phyloP scores from a whole-genome alignment of 1,140 invertebrate species.

The Matsumurasca onukii region DNA sequence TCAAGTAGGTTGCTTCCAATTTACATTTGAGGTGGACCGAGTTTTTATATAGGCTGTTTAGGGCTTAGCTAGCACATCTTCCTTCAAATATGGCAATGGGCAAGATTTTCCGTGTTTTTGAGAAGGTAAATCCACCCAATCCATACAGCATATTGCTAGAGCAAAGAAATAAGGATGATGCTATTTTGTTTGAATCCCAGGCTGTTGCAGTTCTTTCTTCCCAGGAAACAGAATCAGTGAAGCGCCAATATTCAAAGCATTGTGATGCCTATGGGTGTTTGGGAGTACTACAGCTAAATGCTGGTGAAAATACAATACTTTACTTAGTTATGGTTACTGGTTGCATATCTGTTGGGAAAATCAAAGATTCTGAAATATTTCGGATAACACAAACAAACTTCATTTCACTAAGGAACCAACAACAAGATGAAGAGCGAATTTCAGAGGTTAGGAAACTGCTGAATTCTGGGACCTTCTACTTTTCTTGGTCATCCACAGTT shows the following conservation, averaged over 20 bases:
- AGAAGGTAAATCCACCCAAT: slow-evolving; percentile 79
- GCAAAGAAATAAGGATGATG: slow-evolving; percentile 80
- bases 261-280: slow-evolving; percentile 92
- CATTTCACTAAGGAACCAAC: slow-evolving; percentile 79
- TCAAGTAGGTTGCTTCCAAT: no score
- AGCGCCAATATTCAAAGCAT: slow-evolving; percentile 84
- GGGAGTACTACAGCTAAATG: slow-evolving; percentile 84
- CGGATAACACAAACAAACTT: slow-evolving; percentile 90
- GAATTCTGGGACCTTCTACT: slow-evolving; percentile 96
- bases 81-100: slow-evolving; percentile 80
- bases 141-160: slow-evolving; percentile 90
- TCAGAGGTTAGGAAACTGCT: slow-evolving; percentile 83
- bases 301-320: slow-evolving; percentile 75
- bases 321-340: slow-evolving; percentile 93
- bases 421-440: slow-evolving; percentile 77
- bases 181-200: slow-evolving; percentile 87
- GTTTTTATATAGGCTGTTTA: no score
- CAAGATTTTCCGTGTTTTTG: slow-evolving; percentile 86
- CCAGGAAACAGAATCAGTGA: slow-evolving; percentile 84
- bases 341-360: slow-evolving; percentile 92
- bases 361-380: slow-evolving; percentile 91
- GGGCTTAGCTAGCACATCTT: no score
- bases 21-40: no score
- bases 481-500: slow-evolving; percentile 71
- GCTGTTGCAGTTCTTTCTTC: slow-evolving; percentile 78